Evolutionary conservation across 2,797 vertebrate species (phyloP).

Genomic region (Bradypus variegatus): DNA sequence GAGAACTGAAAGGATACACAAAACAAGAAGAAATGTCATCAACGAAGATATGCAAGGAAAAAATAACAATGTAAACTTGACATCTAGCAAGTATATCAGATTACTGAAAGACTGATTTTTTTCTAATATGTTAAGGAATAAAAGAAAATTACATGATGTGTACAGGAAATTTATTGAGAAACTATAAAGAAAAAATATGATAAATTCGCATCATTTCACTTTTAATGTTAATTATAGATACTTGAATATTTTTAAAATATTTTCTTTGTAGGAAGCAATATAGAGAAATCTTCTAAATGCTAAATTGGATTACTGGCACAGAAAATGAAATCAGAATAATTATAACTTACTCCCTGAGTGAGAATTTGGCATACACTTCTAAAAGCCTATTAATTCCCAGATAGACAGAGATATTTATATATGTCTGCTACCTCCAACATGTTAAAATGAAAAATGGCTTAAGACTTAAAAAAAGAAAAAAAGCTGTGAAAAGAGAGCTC

Average conservation of each 20-base stretch:
- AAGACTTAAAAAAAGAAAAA: neutral
- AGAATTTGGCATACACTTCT: conserved; percentile 9
- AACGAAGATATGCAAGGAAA: neutral
- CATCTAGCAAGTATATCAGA: neutral
- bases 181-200: neutral
- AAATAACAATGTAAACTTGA: neutral
- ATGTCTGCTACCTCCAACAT: neutral
- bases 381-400: neutral
- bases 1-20: neutral
- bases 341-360: neutral
- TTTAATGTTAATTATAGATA: conserved; percentile 31
- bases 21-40: neutral
- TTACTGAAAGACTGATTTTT: neutral
- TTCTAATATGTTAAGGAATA: neutral
- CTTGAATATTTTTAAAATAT: conserved; percentile 12
- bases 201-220: neutral
- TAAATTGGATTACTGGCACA: neutral
- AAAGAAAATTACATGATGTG: neutral
- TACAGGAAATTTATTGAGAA: neutral
- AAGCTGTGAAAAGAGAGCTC: neutral
- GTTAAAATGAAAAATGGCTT: conserved; percentile 18
- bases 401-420: neutral
- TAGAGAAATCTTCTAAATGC: neutral
- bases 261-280: neutral
- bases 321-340: conserved; percentile 10